Conservation (phyloP, 2,113 vertebrate species). For the Sinocyclocheilus anshuiensis region DNA sequence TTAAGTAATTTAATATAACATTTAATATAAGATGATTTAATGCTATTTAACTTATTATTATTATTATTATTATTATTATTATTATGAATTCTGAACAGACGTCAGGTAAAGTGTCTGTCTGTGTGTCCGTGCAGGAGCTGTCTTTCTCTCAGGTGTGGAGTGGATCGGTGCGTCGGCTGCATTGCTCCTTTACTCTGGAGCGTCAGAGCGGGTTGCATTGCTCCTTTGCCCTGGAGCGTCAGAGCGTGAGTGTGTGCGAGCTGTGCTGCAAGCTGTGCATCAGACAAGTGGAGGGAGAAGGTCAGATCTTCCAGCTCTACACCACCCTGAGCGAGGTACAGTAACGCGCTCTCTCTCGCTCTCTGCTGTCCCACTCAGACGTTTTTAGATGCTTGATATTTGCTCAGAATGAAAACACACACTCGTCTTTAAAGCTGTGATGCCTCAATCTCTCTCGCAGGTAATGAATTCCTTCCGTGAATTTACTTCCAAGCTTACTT, state of each 20-base stretch:
- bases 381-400: not conserved
- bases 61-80: not conserved
- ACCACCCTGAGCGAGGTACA: conserved; percentile 89
- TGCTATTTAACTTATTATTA: not conserved
- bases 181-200: conserved; percentile 94
- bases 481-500: not conserved
- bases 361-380: not conserved
- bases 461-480: not conserved
- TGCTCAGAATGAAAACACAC: not conserved
- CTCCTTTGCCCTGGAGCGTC: conserved; percentile 91
- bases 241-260: conserved; percentile 83
- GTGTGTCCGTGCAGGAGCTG: conserved; percentile 82
- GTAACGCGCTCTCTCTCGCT: not conserved
- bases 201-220: conserved; percentile 90
- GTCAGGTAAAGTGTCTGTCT: not conserved
- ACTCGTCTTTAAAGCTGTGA: not conserved
- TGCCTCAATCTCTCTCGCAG: not conserved
- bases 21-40: not conserved
- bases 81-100: not conserved
- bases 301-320: conserved; percentile 96
- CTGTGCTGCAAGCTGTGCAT: conserved; percentile 95
- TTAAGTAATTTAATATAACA: not conserved
- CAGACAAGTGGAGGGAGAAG: conserved; percentile 95
- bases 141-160: conserved; percentile 94
- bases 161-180: conserved; percentile 89